Percentiles rank a stretch among this genome's conserved stretches.
phyloP scores from a whole-genome alignment of 35 echinoderm and acorn worm genomes.

The Apostichopus californicus region DNA sequence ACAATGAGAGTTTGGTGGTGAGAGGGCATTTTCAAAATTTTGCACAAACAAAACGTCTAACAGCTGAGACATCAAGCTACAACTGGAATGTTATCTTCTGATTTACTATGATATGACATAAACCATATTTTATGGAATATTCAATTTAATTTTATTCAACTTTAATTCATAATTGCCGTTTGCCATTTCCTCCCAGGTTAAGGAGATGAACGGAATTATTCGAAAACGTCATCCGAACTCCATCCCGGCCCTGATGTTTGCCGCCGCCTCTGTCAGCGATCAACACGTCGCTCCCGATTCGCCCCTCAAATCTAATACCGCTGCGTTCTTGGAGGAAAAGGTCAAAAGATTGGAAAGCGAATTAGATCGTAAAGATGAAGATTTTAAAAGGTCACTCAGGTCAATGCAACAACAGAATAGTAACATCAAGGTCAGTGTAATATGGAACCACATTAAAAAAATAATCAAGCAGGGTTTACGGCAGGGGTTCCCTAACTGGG shows the following conservation, averaged over 20 bases:
- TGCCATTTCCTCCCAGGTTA: conserved; percentile 58
- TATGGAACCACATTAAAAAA: no score
- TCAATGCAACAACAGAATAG: conserved; percentile 92
- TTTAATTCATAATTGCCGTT: neutral
- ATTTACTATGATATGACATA: no score
- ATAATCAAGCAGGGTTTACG: no score
- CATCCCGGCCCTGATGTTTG: conserved; percentile 93
- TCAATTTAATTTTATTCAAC: no score
- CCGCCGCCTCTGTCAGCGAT: conserved; percentile 49
- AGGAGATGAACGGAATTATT: conserved; percentile 98
- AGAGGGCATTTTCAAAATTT: no score
- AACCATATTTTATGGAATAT: no score
- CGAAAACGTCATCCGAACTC: conserved; percentile 89
- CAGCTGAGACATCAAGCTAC: no score
- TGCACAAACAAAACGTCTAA: no score
- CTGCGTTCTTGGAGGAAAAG: conserved; percentile 84
- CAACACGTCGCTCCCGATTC: neutral
- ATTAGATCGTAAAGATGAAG: conserved; percentile 87
- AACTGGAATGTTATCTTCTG: no score
- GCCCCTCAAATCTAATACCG: conserved; percentile 69
- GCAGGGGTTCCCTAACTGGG: no score
- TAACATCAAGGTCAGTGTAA: conserved; percentile 55
- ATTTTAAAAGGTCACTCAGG: conserved; percentile 71
- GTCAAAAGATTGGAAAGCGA: conserved; percentile 84
- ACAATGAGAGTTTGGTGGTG: no score